Evolutionary conservation across 2,888 invertebrate genomes (phyloP), one percentile per base, ranked within the genome.

Genomic region (Meganola albula): DNA sequence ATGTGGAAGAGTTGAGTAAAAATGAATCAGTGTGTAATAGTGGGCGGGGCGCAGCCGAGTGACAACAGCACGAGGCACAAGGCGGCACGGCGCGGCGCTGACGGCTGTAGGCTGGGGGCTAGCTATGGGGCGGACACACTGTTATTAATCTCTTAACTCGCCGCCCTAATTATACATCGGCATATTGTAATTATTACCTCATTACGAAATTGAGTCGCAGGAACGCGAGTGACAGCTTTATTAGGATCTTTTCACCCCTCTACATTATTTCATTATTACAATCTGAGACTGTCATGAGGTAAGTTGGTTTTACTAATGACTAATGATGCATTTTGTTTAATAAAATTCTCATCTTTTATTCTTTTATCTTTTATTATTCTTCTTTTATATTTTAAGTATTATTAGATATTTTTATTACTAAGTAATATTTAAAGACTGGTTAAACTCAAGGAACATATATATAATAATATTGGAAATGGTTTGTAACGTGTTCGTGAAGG

Each of bases 111-210:
- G 8, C 10, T 20, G n/a, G n/a, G n/a, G n/a, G n/a, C n/a, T n/a
- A n/a, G n/a, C n/a, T n/a, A n/a, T n/a, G n/a, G n/a, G 8, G 7
- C n/a, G 20, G 8, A n/a, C n/a, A 16, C 41, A 20, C 42, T 43
- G 37, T 39, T 34, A 58, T 53, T 53, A 56, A 56, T 51, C 40
- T 50, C 30, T 44, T 43, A 34, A 26, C 33, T 27, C 35, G 14
- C 14, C 23, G 29, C 12, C 44, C 28, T 54, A 43, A 54, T 59
- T 51, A 52, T 36, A 33, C 23, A n/a, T n/a, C 10, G n/a, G 9
- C 11, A 24, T 30, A 16, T 31, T 33, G 28, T 54, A 40, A 56
- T 51, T 58, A 51, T 21, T n/a, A n/a, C n/a, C 31, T 48, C 29
- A 40, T 54, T 37, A 45, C 22, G 42, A 35, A 37, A 41, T 37